Evolutionary conservation across 2,113 vertebrate species (phyloP), one percentile per base, ranked within the genome.

Genomic region (Maccullochella peelii): DNA sequence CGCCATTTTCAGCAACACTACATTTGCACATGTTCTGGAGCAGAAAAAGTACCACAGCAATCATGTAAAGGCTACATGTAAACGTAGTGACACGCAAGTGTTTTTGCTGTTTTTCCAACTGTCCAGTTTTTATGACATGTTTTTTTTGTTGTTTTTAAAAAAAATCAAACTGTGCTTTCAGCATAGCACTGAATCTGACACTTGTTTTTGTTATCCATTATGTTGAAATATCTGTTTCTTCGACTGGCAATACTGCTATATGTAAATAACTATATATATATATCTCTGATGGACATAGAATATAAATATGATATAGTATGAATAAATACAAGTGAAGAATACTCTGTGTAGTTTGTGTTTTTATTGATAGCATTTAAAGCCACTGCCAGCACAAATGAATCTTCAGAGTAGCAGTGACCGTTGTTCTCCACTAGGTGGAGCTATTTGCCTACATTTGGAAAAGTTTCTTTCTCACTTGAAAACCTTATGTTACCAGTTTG

Each of bases 241-340:
- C 77, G 85, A 86, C 84, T 91, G 93, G 92, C 92, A 84, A 68
- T 68, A 82, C 66, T 86, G 92, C 85, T 88, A 73, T 33, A 9
- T 95, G 93, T 94, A 92, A 89, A 94, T 94, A 94, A 30, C 69
- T 86, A 52, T 92, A 86, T 76, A 91, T 93, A 91, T 88, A 86
- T 79, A 92, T 91, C 91, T 91, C 71, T 81, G 81, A 91, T 90
- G 90, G 66, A 91, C 52, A 91, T 89, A 92, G 89, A 82, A 76
- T 91, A 89, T 90, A 77, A 90, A 91, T 92, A 93, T 91, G 85
- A 82, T 90, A 92, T 89, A 93, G 89, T 90, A 87, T 93, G 71
- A 95, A 94, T 94, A 92, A 93, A 95, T 91, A 80, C 75, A 89
- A 82, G 50, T 85, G 65, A 90, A 86, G 38, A 89, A 27, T 63